Evolutionary conservation across 2,113 vertebrate species (phyloP), one percentile per base, ranked within the genome.

Genomic region (Gnathonemus longibarbis): DNA sequence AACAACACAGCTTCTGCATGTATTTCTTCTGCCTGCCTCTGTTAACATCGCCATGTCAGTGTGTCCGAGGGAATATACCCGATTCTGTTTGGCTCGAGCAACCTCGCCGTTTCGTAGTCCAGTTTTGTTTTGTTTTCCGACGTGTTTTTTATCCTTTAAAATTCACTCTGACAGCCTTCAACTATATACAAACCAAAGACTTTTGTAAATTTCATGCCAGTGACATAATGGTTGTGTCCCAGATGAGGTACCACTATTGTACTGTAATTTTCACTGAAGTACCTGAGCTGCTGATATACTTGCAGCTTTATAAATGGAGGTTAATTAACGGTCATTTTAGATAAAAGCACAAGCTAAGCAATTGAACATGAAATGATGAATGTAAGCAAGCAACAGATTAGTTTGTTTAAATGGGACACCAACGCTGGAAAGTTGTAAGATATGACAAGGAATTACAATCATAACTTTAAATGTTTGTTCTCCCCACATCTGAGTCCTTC

Each of bases 11-110:
- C 93, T 92, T 89, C 89, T 90, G 91, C 91, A 58, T 5, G 45
- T 62, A 90, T 92, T 91, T 94, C 93, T 92, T 93, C 93, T 93
- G 91, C 90, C 92, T 92, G 91, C 74, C 53, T 85, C 24, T 50
- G 88, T 50, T 31, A 74, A 87, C 88, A 89, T 35, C 3, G 21
- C 31, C 85, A 24, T 50, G 50, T 52, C 85, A 56, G 50, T 5
- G 31, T 50, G 27, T 53, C 49, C n/a, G 31, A 31, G 7, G 31
- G n/a, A 86, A 87, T 53, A n/a, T 87, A 21, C 8, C 1, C 27
- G 19, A 48, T 87, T 42, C 15, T 80, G 35, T 35, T 80, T 80
- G 31, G 35, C 15, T 27, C 1, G 7, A 48, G 84, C 84, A 48
- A 27, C 84, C 45, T 48, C n/a, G 0, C 8, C 31, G 8, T 85